phyloP scores from a whole-genome alignment of 2,113 vertebrate species.

The Myotis lucifugus region DNA sequence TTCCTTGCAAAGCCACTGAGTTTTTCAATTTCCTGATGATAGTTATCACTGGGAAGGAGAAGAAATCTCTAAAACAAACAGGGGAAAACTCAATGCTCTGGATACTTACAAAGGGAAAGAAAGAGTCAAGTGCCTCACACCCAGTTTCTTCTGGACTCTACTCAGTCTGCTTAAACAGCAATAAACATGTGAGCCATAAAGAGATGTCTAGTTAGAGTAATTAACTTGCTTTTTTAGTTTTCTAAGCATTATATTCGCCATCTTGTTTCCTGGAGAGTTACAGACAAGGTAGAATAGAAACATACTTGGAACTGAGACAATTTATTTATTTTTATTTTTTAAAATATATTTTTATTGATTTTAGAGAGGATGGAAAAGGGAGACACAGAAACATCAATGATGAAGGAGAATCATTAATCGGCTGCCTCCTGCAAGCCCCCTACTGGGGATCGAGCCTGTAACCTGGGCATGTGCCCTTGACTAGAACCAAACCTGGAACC shows the following conservation, averaged over 20 bases:
- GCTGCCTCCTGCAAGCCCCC: too few species aligned
- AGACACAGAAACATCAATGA: too few species aligned
- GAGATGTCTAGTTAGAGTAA: conserved; percentile 38
- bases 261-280: neutral
- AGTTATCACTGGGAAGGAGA: conserved; percentile 31
- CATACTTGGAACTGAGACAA: neutral
- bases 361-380: too few species aligned
- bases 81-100: conserved; percentile 60
- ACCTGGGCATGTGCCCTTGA: too few species aligned
- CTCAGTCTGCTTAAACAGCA: conserved; percentile 61
- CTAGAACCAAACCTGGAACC: too few species aligned
- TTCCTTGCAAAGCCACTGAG: neutral
- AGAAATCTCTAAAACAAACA: conserved; percentile 67
- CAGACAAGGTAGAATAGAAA: neutral
- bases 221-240: neutral
- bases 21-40: conserved; percentile 69
- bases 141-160: conserved; percentile 75
- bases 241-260: neutral
- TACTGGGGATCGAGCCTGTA: too few species aligned
- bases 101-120: conserved; percentile 61
- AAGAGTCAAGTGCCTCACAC: conserved; percentile 42
- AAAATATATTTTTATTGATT: too few species aligned
- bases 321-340: neutral
- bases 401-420: too few species aligned
- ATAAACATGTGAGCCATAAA: conserved; percentile 67